Evolutionary conservation across 2,113 vertebrate genomes (phyloP), one percentile per base, ranked within the genome.

Genomic region (Marmota monax): DNA sequence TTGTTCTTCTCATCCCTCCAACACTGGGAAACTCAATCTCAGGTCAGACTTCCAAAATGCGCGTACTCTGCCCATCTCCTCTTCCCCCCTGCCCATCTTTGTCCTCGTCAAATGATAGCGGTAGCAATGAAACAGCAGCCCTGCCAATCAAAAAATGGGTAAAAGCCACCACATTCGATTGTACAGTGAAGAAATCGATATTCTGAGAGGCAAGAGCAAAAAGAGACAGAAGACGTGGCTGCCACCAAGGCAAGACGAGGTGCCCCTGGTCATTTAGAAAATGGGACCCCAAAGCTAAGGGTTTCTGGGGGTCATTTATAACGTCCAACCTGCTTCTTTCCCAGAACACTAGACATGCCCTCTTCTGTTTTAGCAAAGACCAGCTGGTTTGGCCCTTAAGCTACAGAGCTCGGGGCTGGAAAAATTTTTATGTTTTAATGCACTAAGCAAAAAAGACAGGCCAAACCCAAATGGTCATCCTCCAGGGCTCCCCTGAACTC

Each of bases 1-100:
- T 37, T 18, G 1, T 2, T n/a, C 34, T 58, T 48, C 25, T 53
- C 5, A 11, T 20, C 17, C 7, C 1, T 7, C 53, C 14, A 25
- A 18, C 12, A 1, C 2, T 39, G 23, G 32, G 48, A 39, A 18
- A 65, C 7, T 11, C 20, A 12, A 11, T 61, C 20, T 0, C 16
- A 27, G 7, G 7, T 5, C 29, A 6, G 23, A 34, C 18, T 85
- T 37, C 7, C 82, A 20, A 25, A n/a, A 53, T 32, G 32, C 25
- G 0, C 2, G 6, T 4, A 2, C 5, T n/a, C 84, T 51, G 56
- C 88, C 61, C 37, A 2, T 16, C 87, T 37, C 58, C 18, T 53
- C 61, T 48, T 23, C 63, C 7, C 53, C 83, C 82, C 84, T 73
- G 29, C 0, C 16, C 6, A 9, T 45, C 58, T 27, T 74, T 34